Evolutionary conservation across 1,140 invertebrate genomes (phyloP).

Genomic region (Oryzaephilus surinamensis): DNA sequence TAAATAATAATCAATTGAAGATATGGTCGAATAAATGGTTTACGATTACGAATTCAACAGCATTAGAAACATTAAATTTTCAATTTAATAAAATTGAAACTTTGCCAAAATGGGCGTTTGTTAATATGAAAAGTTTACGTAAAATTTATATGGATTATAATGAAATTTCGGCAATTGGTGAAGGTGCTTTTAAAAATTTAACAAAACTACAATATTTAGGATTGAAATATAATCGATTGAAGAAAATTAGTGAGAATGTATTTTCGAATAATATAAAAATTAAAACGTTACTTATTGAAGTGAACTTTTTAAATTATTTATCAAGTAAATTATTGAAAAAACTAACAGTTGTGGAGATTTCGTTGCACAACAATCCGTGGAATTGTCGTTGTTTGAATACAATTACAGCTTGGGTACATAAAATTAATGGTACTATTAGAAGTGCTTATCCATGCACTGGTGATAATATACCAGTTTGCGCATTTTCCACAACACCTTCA

Average conservation of each 20-base stretch:
- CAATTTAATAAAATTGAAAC: constrained; percentile 7
- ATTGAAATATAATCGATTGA: constrained; percentile 10
- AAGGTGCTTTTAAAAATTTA: constrained; percentile 5
- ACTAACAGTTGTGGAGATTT: neutral
- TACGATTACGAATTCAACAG: constrained; percentile 1
- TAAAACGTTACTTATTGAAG: constrained; percentile 1
- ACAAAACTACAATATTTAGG: constrained; percentile 6
- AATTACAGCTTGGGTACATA: constrained; percentile 1
- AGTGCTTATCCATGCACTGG: neutral
- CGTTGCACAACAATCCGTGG: constrained; percentile 9
- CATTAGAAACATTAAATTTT: constrained; percentile 7
- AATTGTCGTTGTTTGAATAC: constrained; percentile 9
- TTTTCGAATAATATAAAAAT: constrained; percentile 5
- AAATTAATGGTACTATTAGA: constrained; percentile 5
- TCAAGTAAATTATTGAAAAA: neutral
- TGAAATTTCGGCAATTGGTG: constrained; percentile 3
- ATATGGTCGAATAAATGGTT: constrained; percentile 6
- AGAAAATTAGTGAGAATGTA: constrained; percentile 1
- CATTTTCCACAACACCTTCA: no score
- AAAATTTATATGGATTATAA: constrained; percentile 11
- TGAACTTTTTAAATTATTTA: constrained; percentile 8
- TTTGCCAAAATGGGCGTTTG: constrained; percentile 3
- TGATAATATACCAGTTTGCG: constrained; percentile 6
- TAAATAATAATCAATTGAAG: constrained; percentile 3
- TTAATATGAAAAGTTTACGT: constrained; percentile 2